These are phyloP conservation scores for Drosophila meridionalis DNA, from an alignment of 2,888 invertebrate species.

Conservation along the genomic window DNA sequence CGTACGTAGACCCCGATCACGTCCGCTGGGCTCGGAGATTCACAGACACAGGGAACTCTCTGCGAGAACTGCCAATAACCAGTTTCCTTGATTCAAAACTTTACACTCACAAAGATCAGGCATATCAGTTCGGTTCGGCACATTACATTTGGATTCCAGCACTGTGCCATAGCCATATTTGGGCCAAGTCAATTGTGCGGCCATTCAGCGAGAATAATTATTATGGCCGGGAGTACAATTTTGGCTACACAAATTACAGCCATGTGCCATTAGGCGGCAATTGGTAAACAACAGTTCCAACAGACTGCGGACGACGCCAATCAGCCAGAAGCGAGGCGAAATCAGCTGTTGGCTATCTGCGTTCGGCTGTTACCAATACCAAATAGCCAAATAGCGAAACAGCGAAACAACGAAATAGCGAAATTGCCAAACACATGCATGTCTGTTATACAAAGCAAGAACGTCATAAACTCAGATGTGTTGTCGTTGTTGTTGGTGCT, in stretches of 20 bases:
- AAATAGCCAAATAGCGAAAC: background rate
- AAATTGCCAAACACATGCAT: constrained; percentile 12
- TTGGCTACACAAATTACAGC: constrained; percentile 28
- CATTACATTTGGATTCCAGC: constrained; percentile 30
- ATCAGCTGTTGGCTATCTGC: constrained; percentile 44
- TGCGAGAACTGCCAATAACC: background rate
- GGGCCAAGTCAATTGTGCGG: background rate
- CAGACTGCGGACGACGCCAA: background rate
- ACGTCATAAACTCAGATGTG: constrained; percentile 39
- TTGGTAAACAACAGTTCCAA: constrained; percentile 9
- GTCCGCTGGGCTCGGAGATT: background rate
- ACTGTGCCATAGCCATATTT: constrained; percentile 12
- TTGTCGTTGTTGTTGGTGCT: constrained; percentile 19
- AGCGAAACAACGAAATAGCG: background rate
- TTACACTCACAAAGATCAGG: background rate
- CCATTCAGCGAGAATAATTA: constrained; percentile 11
- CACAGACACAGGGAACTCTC: too few relatives aligned
- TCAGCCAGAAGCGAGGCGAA: constrained; percentile 7
- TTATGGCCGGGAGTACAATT: constrained; percentile 12
- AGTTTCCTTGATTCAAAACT: background rate
- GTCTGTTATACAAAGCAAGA: constrained; percentile 27
- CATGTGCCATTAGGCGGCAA: constrained; percentile 9
- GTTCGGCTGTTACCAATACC: constrained; percentile 27
- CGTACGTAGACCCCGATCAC: background rate
- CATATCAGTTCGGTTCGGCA: background rate